Base-by-base conservation (phyloP, 1,140 invertebrate genomes). In the Drosophila albomicans region DNA sequence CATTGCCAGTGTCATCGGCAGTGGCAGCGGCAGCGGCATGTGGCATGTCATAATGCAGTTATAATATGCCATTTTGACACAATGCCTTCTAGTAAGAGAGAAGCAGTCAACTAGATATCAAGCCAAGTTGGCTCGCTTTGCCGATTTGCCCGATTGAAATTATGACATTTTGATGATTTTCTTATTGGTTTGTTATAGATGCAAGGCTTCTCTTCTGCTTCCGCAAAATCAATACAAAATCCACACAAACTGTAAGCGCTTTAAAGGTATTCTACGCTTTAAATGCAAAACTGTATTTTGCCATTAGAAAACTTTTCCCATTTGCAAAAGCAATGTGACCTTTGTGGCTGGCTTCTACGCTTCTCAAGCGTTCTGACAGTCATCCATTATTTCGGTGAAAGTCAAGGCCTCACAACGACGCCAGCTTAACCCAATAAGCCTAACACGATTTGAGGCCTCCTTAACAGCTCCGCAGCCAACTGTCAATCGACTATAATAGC, bases 101-200 rank as follows among this genome's bases (percentile, higher is more conserved):
- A 13, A 30, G 49, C 25, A 46, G 38, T 38, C 52, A 48, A 20
- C 46, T 7, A 56, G 52, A 15, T 56, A 56, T 15, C n/a, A 46
- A 46, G 43, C 8, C 38, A 38, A 59, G 41, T 54, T 20, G 49
- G n/a, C 10, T 54, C 61, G 35, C 35, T 25, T 25, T 25, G 20
- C 38, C 30, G 52, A 56, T 56, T 56, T 57, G 66, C 57, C 66
- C 86, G 81, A 89, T 89, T 89, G 85, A 89, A 90, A 89, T 89
- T 90, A 89, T 89, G 85, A 91, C 85, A 89, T 89, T 89, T 89
- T 90, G 85, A 89, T 90, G 85, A 89, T 89, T 90, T 89, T 82
- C 87, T 90, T 90, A 89, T 88, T 85, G 85, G 84, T 81, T 87
- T 85, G 78, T 87, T 89, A 90, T 81, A 77, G 32, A 46, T 62